phyloP scores from a whole-genome alignment of 2,888 invertebrate genomes.

The Andrena dorsata region DNA sequence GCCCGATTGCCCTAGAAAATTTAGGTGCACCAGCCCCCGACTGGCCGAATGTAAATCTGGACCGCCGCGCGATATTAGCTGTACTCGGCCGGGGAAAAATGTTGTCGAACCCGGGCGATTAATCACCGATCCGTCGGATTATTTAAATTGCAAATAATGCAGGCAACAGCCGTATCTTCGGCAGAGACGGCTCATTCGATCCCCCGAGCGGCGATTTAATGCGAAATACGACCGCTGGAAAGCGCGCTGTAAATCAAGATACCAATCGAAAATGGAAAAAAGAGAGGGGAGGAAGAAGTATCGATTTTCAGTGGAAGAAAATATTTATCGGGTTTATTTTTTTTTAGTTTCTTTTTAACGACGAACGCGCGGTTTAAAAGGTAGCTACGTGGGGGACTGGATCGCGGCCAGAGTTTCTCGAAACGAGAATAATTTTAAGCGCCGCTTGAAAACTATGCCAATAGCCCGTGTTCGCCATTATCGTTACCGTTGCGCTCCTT shows the following conservation, averaged over 20 bases:
- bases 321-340: conserved; percentile 8
- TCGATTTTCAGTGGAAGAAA: conserved; percentile 40
- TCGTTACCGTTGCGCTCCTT: conserved; percentile 67
- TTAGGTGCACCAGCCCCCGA: conserved; percentile 24
- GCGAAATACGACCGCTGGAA: conserved; percentile 41
- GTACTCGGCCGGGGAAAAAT: conserved; percentile 41
- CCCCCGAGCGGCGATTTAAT: conserved; percentile 36
- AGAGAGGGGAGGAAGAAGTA: conserved; percentile 1
- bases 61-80: conserved; percentile 58
- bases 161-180: conserved; percentile 66
- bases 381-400: conserved; percentile 45
- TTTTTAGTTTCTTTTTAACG: neutral
- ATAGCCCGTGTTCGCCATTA: conserved; percentile 71
- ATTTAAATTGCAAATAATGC: conserved; percentile 73
- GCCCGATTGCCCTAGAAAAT: conserved; percentile 53
- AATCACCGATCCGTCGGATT: conserved; percentile 56
- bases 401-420: conserved; percentile 57
- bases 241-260: conserved; percentile 39
- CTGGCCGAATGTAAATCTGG: conserved; percentile 50
- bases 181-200: conserved; percentile 26
- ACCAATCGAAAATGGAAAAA: neutral
- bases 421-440: conserved; percentile 70
- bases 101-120: conserved; percentile 53
- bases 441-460: conserved; percentile 72
- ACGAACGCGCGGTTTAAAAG: conserved; percentile 8